Evolutionary conservation across 2,113 vertebrate species (phyloP).

Genomic region (Xenotilapia caudafasciata): DNA sequence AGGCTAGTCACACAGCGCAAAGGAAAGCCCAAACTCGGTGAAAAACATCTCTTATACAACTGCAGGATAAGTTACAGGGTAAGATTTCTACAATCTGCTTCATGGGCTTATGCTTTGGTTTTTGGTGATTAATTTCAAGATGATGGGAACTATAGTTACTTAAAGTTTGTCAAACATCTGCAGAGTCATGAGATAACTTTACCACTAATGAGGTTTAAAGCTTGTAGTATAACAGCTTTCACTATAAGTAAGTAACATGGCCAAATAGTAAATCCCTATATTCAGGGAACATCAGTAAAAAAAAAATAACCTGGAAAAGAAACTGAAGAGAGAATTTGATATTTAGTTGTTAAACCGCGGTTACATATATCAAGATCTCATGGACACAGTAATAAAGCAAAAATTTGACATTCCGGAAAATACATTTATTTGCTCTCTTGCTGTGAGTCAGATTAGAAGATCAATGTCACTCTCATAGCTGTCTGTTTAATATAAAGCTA

Average conservation of each 20-base stretch:
- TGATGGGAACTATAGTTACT: not conserved
- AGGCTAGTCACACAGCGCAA: not conserved
- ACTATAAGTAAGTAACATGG: not conserved
- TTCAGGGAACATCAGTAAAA: not conserved
- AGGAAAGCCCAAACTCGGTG: not conserved
- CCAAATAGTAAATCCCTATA: not conserved
- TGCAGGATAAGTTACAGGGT: not conserved
- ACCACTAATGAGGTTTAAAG: not conserved
- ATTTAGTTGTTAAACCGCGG: not conserved
- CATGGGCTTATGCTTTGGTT: not conserved
- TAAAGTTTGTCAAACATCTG: conserved; percentile 12
- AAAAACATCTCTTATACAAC: not conserved
- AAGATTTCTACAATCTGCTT: not conserved
- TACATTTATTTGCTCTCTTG: not conserved
- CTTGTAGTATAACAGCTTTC: not conserved
- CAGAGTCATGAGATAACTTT: conserved; percentile 26
- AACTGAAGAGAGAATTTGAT: not conserved
- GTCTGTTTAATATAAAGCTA: not conserved
- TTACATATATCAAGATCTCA: not conserved
- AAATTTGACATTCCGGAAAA: not conserved
- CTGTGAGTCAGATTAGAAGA: not conserved
- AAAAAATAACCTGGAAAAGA: not conserved
- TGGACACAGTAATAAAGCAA: not conserved
- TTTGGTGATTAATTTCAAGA: conserved; percentile 20
- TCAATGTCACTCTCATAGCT: not conserved